Conservation (phyloP, 1,140 invertebrate genomes). For the Eriocheir sinensis region DNA sequence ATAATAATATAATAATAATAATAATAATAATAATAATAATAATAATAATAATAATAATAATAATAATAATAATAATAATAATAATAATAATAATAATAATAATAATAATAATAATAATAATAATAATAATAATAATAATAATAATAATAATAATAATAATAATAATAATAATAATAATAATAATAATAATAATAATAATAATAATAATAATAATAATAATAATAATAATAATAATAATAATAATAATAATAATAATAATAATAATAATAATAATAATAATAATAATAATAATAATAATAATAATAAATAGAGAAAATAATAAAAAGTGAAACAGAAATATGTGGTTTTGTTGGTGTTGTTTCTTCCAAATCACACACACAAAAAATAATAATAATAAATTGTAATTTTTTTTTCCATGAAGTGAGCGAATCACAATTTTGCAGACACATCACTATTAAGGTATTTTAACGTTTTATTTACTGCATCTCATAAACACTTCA, state of each 20-base stretch:
- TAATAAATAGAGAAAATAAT: neutral
- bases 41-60: constrained; percentile 26
- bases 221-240: constrained; percentile 41
- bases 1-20: constrained; percentile 38
- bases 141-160: constrained; percentile 38
- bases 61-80: constrained; percentile 38
- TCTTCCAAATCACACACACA: too few species aligned
- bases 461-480: too few species aligned
- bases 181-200: constrained; percentile 36
- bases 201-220: constrained; percentile 38
- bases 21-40: neutral
- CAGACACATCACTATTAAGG: too few species aligned
- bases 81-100: constrained; percentile 41
- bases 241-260: neutral
- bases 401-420: too few species aligned
- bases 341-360: too few species aligned
- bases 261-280: neutral
- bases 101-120: constrained; percentile 38
- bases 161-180: neutral
- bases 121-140: constrained; percentile 38
- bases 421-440: too few species aligned
- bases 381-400: too few species aligned
- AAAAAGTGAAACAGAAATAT: neutral
- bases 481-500: too few species aligned
- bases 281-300: neutral